These are phyloP conservation scores for Thermophis baileyi DNA, from an alignment of 2,113 vertebrate species.

Conservation along the genomic window DNA sequence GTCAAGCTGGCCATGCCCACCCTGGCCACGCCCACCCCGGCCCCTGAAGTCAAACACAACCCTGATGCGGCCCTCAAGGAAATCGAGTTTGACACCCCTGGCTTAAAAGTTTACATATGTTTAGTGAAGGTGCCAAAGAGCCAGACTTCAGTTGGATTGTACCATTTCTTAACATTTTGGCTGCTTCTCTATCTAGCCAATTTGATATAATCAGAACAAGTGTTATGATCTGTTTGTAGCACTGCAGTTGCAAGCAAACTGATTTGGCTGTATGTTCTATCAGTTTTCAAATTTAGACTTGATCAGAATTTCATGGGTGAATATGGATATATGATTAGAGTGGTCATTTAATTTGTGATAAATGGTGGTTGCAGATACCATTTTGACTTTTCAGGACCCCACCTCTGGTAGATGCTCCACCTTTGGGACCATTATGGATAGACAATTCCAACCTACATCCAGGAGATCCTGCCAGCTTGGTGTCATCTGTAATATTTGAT, in stretches of 20 bases:
- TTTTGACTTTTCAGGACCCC: too few species aligned
- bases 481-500: too few species aligned
- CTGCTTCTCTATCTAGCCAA: not conserved
- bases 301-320: not conserved
- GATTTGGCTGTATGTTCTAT: not conserved
- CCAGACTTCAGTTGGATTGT: not conserved
- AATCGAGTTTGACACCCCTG: too few species aligned
- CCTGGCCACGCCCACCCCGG: too few species aligned
- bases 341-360: not conserved
- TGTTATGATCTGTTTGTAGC: not conserved
- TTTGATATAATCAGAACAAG: not conserved
- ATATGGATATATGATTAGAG: not conserved
- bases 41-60: too few species aligned
- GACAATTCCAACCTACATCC: too few species aligned
- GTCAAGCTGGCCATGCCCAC: too few species aligned
- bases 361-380: too few species aligned
- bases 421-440: too few species aligned
- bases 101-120: not conserved
- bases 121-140: not conserved
- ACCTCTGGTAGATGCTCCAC: too few species aligned
- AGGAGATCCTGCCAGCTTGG: too few species aligned
- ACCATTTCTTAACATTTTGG: not conserved
- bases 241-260: not conserved
- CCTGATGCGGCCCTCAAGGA: too few species aligned
- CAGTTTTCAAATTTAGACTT: not conserved